Evolutionary conservation across 2,888 invertebrate genomes (phyloP), one percentile per base, ranked within the genome.

Genomic region (Cancer borealis): DNA sequence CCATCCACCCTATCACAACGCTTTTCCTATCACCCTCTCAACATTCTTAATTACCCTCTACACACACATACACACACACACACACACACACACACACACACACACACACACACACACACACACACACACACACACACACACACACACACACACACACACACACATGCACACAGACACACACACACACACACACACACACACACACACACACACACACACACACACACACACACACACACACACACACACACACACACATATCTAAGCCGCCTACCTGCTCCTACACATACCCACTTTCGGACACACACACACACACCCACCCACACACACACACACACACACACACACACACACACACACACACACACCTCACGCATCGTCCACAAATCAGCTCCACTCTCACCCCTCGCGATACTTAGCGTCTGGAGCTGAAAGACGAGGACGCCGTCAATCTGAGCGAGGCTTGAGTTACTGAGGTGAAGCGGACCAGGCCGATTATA

Each of bases 291-390:
- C 30, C 84, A 84, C 84, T 17, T 21, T 17, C 66, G 21, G 17
- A 84, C 39, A 84, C 84, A 84, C 84, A 84, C 84, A n/a, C n/a
- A n/a, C n/a, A n/a, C n/a, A n/a, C n/a, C n/a, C n/a, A n/a, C n/a
- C n/a, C n/a, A n/a, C n/a, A n/a, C n/a, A n/a, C n/a, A n/a, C n/a
- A n/a, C n/a, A n/a, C n/a, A n/a, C n/a, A n/a, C n/a, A n/a, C n/a
- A n/a, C n/a, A n/a, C n/a, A n/a, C n/a, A n/a, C n/a, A 84, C 84
- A 84, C 84, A 84, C 84, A 84, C 84, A 84, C 84, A 39, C 39
- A 39, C 84, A 84, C 39, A 39, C 39, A 17, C 39, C 10, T 39
- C 30, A 84, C 14, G 84, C 14, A 30, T 12, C 84, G 84, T 30
- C 30, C 84, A 84, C 84, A 84, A 84, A 84, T 84, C 84, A 39